phyloP scores from a whole-genome alignment of 2,888 invertebrate genomes.

The Tipula unca region DNA sequence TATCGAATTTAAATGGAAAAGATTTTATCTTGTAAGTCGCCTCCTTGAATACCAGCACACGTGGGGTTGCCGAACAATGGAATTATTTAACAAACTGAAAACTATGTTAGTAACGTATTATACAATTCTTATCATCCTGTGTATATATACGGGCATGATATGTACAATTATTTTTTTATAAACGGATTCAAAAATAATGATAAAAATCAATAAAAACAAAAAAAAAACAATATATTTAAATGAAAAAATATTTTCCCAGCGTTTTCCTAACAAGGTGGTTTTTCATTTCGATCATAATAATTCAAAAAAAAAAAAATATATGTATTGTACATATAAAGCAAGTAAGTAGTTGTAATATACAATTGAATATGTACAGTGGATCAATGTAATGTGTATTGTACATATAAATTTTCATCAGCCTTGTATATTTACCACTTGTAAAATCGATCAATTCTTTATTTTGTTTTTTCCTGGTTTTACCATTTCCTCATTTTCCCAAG shows the following conservation, averaged over 20 bases:
- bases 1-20: neutral
- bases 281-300: neutral
- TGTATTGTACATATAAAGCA: neutral
- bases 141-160: neutral
- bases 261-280: neutral
- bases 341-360: neutral
- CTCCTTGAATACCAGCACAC: neutral
- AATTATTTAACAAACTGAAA: neutral
- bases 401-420: neutral
- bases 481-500: neutral
- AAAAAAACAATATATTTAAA: neutral
- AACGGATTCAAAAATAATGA: neutral
- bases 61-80: neutral
- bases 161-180: neutral
- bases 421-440: neutral
- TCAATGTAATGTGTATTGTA: neutral
- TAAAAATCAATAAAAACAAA: neutral
- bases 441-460: neutral
- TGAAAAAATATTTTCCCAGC: neutral
- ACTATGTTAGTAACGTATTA: neutral
- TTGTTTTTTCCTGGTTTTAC: neutral
- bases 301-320: neutral
- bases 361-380: neutral
- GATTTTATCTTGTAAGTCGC: neutral
- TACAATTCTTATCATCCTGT: neutral